Percentiles rank a stretch among this genome's conserved stretches.
Conservation (phyloP, 2,797 vertebrate species). For the Ceryle rudis region DNA sequence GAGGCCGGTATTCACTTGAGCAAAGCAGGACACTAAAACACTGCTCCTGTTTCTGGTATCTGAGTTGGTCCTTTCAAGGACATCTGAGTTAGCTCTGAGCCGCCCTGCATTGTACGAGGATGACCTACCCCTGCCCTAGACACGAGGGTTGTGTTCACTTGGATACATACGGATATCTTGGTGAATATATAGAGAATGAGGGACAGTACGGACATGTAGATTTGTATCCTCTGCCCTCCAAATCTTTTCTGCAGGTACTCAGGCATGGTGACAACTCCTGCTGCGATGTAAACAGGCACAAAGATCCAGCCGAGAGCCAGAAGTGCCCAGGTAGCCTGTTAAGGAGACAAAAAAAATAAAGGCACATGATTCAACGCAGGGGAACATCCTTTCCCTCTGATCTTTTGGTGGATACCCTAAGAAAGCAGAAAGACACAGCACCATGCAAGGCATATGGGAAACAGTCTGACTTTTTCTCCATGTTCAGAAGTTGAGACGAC, state of each 20-base stretch:
- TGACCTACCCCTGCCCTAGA: not conserved
- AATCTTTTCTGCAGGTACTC: constrained; percentile 94
- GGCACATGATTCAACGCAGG: not conserved
- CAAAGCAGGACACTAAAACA: not conserved
- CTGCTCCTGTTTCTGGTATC: not conserved
- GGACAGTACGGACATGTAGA: constrained; percentile 92
- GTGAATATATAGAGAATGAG: constrained; percentile 94
- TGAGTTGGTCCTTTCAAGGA: not conserved
- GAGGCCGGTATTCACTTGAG: not conserved
- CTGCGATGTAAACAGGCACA: constrained; percentile 91
- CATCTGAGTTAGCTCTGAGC: not conserved
- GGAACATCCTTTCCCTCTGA: not conserved
- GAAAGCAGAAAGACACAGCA: not conserved
- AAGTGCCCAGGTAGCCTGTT: constrained; percentile 90
- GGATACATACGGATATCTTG: constrained; percentile 91
- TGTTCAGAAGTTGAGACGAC: not conserved
- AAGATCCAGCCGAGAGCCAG: constrained; percentile 95
- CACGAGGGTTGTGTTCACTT: not conserved
- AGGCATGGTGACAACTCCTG: constrained; percentile 94
- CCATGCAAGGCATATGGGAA: not conserved
- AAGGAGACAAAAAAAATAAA: not conserved
- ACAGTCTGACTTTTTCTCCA: not conserved
- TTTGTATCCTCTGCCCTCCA: constrained; percentile 91
- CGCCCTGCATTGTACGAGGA: not conserved
- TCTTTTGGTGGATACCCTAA: not conserved